Conservation (phyloP, 2,113 vertebrate species). For the Calyptommatus sinebrachiatus region DNA sequence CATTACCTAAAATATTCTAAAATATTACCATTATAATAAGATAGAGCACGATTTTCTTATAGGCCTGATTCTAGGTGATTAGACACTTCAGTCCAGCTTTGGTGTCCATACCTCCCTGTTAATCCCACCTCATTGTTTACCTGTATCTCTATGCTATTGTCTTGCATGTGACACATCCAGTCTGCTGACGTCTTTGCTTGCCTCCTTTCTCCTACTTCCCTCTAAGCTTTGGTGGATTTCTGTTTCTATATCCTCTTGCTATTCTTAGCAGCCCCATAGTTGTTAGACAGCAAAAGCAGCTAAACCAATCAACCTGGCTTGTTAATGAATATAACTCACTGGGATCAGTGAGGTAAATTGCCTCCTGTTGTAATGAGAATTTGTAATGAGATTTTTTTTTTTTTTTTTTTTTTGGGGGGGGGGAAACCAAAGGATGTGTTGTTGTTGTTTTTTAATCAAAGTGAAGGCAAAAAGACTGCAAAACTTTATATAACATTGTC, state of each 20-base stretch:
- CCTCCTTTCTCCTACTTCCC: neutral
- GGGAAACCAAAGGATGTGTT: too few species aligned
- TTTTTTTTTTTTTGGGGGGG: too few species aligned
- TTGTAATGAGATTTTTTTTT: too few species aligned
- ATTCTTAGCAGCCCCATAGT: neutral
- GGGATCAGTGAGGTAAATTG: neutral
- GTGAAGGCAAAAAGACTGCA: too few species aligned
- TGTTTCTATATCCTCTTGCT: slow-evolving; percentile 15
- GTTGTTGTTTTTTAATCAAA: too few species aligned
- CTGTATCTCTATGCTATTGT: fast-evolving
- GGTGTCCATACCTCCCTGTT: too few species aligned
- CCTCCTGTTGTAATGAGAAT: neutral
- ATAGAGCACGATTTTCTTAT: neutral
- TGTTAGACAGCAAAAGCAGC: slow-evolving; percentile 7
- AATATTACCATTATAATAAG: too few species aligned
- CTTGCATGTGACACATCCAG: neutral
- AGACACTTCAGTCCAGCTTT: neutral
- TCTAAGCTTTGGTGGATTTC: slow-evolving; percentile 17
- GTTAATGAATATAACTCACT: neutral
- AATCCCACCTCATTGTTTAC: neutral
- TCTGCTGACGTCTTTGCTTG: neutral
- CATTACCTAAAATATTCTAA: too few species aligned
- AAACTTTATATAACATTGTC: too few species aligned
- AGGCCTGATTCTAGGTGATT: neutral
- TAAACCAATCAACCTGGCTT: slow-evolving; percentile 17